These are phyloP conservation scores for Trachurus trachurus DNA, from an alignment of 2,797 vertebrate genomes.

Conservation along the genomic window DNA sequence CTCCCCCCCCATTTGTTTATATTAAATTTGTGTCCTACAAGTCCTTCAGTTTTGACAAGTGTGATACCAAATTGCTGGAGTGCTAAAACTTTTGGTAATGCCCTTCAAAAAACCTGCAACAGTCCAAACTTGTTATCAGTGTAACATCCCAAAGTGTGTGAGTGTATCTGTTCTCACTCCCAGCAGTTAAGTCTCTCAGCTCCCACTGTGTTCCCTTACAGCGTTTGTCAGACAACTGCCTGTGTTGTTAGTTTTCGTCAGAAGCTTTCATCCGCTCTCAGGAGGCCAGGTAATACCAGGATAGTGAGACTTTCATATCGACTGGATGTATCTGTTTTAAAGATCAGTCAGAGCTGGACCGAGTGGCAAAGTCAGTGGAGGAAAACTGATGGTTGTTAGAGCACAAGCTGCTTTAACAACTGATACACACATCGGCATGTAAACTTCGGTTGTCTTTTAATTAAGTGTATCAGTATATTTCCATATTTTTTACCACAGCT, in stretches of 20 bases:
- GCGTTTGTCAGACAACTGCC: conserved; percentile 49
- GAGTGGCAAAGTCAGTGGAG: conserved; percentile 7
- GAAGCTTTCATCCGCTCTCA: conserved; percentile 37
- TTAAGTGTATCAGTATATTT: conserved; percentile 1
- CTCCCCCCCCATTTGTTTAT: background rate
- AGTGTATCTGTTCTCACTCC: conserved; percentile 33
- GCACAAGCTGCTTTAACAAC: conserved; percentile 1
- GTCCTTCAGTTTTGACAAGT: conserved; percentile 12
- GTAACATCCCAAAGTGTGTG: conserved; percentile 45
- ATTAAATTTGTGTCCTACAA: conserved; percentile 8
- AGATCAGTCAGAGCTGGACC: background rate
- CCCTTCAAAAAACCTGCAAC: conserved; percentile 27
- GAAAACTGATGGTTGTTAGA: background rate
- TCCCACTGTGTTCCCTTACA: conserved; percentile 40
- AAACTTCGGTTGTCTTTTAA: background rate
- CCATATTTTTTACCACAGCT: conserved; percentile 5
- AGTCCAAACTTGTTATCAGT: conserved; percentile 38
- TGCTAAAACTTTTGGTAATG: conserved; percentile 1
- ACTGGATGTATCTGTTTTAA: conserved; percentile 27
- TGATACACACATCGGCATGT: background rate
- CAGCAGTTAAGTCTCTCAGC: conserved; percentile 49
- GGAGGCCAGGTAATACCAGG: conserved; percentile 25
- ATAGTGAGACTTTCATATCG: conserved; percentile 30
- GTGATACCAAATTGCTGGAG: conserved; percentile 9
- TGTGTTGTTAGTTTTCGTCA: conserved; percentile 45